These are phyloP conservation scores for Linyphia triangularis DNA, from an alignment of 2,888 invertebrate species.

Conservation along the genomic window DNA sequence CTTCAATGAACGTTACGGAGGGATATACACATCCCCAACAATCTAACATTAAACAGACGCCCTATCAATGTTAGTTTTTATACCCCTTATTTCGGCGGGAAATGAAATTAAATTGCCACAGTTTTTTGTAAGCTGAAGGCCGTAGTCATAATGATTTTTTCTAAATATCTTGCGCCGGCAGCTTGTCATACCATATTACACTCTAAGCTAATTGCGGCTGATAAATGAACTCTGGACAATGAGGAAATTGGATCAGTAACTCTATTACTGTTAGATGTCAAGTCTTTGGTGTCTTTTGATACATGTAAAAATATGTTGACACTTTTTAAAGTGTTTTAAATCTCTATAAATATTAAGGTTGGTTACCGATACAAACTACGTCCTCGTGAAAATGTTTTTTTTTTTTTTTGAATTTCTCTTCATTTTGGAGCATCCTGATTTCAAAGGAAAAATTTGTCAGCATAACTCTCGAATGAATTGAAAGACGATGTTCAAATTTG, in stretches of 20 bases:
- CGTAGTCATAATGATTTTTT: conserved; percentile 17
- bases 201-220: conserved; percentile 24
- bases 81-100: background rate
- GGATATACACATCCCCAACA: background rate
- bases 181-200: background rate
- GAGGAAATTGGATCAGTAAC: conserved; percentile 27
- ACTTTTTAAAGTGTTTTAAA: too few relatives aligned
- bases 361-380: too few relatives aligned
- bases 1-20: too few relatives aligned
- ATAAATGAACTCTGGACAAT: conserved; percentile 2
- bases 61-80: conserved; percentile 5
- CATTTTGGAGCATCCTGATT: too few relatives aligned
- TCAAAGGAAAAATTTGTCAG: too few relatives aligned
- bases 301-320: too few relatives aligned
- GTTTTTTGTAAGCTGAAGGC: conserved; percentile 24
- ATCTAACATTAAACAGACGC: background rate
- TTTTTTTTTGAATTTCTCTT: too few relatives aligned
- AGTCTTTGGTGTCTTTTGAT: background rate
- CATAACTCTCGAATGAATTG: too few relatives aligned
- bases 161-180: background rate
- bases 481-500: too few relatives aligned
- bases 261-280: background rate
- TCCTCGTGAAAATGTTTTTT: too few relatives aligned
- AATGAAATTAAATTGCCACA: conserved; percentile 12
- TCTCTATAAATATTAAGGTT: too few relatives aligned